These are phyloP conservation scores for Acropora yongei DNA, from an alignment of 64 coral and sea anemone species.

Conservation along the genomic window DNA sequence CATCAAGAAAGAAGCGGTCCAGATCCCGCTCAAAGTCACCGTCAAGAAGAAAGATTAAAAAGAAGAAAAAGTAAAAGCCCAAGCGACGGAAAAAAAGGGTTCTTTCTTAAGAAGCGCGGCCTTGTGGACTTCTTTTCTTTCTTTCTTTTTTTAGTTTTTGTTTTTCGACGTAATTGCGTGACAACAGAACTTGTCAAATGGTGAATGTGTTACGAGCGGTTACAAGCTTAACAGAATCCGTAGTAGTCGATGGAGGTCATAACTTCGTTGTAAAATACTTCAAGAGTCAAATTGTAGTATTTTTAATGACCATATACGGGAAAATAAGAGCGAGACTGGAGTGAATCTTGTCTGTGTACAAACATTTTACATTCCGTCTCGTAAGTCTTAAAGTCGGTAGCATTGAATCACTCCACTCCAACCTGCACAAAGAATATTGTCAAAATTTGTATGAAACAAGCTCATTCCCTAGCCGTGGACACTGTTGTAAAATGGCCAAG, in stretches of 20 bases:
- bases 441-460: no score
- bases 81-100: background rate
- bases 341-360: no score
- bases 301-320: background rate
- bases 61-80: conserved; percentile 80
- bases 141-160: background rate
- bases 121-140: background rate
- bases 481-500: background rate
- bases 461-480: no score
- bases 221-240: background rate
- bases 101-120: background rate
- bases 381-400: no score
- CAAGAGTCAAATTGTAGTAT: background rate
- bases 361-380: no score
- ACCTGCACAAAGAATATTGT: no score
- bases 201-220: background rate
- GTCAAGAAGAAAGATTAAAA: conserved; percentile 81
- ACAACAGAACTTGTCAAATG: background rate
- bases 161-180: background rate
- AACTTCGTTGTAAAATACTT: background rate
- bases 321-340: no score
- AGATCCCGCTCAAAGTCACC: conserved; percentile 88
- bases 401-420: no score
- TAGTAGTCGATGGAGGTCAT: background rate
- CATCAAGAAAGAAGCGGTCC: conserved; percentile 78